Base-by-base conservation (phyloP, 2,113 vertebrate genomes). In the Scortum barcoo region DNA sequence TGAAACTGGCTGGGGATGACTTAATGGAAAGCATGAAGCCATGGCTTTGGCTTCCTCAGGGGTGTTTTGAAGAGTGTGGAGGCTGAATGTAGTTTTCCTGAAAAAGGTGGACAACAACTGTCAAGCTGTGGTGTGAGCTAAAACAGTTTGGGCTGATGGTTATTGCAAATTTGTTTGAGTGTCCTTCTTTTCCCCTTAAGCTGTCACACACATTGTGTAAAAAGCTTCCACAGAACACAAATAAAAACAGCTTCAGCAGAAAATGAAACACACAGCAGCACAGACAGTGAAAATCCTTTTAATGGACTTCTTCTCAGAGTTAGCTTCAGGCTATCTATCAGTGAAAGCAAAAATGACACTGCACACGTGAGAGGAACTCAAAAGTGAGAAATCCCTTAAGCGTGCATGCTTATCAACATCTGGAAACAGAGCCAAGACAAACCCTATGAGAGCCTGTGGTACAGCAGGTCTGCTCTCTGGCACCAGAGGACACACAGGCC, bases 1-100 rank as follows among this genome's bases (percentile, higher is more conserved):
- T 72, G 83, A 67, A 77, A 81, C 61, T 63, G 53, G 66, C 69
- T 74, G 58, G 53, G 75, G 76, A 83, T 90, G 88, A 85, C 84
- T 78, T 80, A 75, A 88, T 89, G 91, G 91, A 94, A 91, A 91
- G 54, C 66, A 85, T 93, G 86, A 93, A 71, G 81, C 72, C 2
- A 74, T 63, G 66, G 24, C 72, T 89, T 75, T 61, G 69, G 44
- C 65, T 70, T 85, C 66, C 75, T 70, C 66, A 85, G 6, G 28
- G 38, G 26, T 71, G 48, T 60, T 76, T 67, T 66, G 54, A 7
- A 78, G 51, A 72, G 54, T 30, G 62, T 85, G 24, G n/a, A 36
- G 54, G 57, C 54, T 75, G 65, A 78, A 76, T 26, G 79, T 73
- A 74, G 63, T 30, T 81, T 72, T 69, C 19, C 38, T 68, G 62